Evolutionary conservation across 2,888 invertebrate species (phyloP).

Genomic region (Trachelus iudaicus): DNA sequence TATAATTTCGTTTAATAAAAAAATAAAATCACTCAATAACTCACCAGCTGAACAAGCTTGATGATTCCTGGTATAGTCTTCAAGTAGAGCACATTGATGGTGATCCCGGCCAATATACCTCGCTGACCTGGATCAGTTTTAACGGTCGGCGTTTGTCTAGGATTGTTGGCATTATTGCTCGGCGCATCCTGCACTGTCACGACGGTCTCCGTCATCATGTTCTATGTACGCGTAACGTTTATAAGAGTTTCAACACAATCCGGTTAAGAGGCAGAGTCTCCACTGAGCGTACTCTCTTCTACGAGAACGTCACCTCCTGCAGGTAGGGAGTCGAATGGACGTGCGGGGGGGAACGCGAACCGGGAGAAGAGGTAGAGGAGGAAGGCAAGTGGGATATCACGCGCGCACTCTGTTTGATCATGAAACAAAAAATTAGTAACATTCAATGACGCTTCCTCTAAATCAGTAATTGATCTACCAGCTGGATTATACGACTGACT

Average conservation of each 20-base stretch:
- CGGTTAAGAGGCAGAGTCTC: background rate
- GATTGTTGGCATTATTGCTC: constrained; percentile 65
- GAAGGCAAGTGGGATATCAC: background rate
- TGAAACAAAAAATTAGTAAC: background rate
- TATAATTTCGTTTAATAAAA: background rate
- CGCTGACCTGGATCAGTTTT: constrained; percentile 69
- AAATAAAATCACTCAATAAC: constrained; percentile 52
- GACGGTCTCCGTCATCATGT: constrained; percentile 86
- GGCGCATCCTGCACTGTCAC: constrained; percentile 81
- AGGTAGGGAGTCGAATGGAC: background rate
- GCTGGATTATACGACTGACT: background rate
- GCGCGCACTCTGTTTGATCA: background rate
- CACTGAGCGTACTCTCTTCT: background rate
- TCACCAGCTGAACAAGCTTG: constrained; percentile 85
- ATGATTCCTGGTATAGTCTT: constrained; percentile 83
- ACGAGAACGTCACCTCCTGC: background rate
- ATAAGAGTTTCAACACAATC: background rate
- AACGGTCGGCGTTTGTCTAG: constrained; percentile 62
- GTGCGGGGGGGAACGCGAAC: background rate
- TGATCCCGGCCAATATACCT: constrained; percentile 75
- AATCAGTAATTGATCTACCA: background rate
- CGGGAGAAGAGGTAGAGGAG: background rate
- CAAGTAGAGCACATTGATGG: constrained; percentile 83
- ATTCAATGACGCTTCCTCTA: background rate
- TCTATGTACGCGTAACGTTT: constrained; percentile 9